These are phyloP conservation scores for Trichonephila inaurata DNA, from an alignment of 1,140 invertebrate genomes.

Conservation along the genomic window DNA sequence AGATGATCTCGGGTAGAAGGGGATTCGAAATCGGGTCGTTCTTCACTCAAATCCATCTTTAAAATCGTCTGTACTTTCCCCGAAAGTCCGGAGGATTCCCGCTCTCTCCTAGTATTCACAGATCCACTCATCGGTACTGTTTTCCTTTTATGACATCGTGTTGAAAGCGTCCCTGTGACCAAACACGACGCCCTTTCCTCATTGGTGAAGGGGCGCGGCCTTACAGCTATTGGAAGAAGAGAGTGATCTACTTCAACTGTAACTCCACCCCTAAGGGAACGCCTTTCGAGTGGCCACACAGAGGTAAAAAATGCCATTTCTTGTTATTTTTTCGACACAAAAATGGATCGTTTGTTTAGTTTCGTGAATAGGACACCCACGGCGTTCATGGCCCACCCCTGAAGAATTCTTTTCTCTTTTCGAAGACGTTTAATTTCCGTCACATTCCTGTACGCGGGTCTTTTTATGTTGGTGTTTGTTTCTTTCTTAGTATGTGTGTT, in stretches of 20 bases:
- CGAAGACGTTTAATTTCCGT: background rate
- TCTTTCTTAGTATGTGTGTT: no score
- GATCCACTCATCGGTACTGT: background rate
- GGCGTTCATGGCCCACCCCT: constrained; percentile 16
- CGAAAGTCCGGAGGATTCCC: background rate
- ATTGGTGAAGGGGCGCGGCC: background rate
- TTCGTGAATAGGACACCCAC: constrained; percentile 59
- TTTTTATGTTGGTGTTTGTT: no score
- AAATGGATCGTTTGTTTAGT: constrained; percentile 57
- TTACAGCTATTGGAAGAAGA: background rate
- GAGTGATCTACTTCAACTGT: background rate
- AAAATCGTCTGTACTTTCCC: background rate
- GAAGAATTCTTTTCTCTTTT: background rate
- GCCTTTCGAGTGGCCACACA: background rate
- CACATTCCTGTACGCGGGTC: no score
- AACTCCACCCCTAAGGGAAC: background rate
- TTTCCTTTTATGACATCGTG: background rate
- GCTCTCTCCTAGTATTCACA: background rate
- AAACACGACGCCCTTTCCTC: background rate
- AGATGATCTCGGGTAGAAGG: background rate
- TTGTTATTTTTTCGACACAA: constrained; percentile 1
- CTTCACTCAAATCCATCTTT: background rate
- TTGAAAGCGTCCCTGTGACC: background rate
- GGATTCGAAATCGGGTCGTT: background rate
- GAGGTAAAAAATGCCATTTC: background rate